Percentiles rank a stretch among this genome's conserved stretches.
phyloP scores from a whole-genome alignment of 1,140 invertebrate species.

The Hylaeus volcanicus region DNA sequence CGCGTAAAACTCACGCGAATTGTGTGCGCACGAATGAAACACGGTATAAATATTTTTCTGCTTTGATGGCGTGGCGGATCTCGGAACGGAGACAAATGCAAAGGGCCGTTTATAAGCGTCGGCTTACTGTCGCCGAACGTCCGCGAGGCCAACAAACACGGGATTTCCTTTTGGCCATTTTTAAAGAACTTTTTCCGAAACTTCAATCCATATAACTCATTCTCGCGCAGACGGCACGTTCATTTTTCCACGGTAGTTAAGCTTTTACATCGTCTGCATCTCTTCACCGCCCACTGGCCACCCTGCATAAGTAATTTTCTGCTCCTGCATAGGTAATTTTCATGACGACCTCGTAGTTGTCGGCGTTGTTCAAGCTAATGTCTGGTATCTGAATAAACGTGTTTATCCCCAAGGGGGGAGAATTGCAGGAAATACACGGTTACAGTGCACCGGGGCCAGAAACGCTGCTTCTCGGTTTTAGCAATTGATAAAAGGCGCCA shows the following conservation, averaged over 20 bases:
- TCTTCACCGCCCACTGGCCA: conserved; percentile 53
- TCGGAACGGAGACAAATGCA: conserved; percentile 21
- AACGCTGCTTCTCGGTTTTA: conserved; percentile 24
- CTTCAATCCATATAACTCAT: conserved; percentile 57
- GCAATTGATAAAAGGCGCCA: conserved; percentile 38
- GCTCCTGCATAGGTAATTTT: conserved; percentile 63
- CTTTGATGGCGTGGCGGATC: conserved; percentile 32
- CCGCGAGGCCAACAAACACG: background rate
- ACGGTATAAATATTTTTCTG: conserved; percentile 11
- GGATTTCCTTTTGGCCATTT: conserved; percentile 46
- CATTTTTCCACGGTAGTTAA: conserved; percentile 66
- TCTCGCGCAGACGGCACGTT: conserved; percentile 60
- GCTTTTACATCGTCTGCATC: conserved; percentile 63
- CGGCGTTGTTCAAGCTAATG: conserved; percentile 61
- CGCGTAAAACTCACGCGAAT: background rate
- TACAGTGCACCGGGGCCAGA: conserved; percentile 15
- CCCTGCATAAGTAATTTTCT: conserved; percentile 63
- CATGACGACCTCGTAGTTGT: conserved; percentile 60
- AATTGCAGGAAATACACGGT: conserved; percentile 48
- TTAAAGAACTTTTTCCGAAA: conserved; percentile 57
- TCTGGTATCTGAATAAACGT: conserved; percentile 61
- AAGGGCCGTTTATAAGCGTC: conserved; percentile 40
- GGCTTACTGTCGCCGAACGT: conserved; percentile 16
- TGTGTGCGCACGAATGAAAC: background rate
- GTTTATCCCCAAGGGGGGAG: conserved; percentile 44